Evolutionary conservation across 2,113 vertebrate genomes (phyloP).

Genomic region (Grammomys surdaster): DNA sequence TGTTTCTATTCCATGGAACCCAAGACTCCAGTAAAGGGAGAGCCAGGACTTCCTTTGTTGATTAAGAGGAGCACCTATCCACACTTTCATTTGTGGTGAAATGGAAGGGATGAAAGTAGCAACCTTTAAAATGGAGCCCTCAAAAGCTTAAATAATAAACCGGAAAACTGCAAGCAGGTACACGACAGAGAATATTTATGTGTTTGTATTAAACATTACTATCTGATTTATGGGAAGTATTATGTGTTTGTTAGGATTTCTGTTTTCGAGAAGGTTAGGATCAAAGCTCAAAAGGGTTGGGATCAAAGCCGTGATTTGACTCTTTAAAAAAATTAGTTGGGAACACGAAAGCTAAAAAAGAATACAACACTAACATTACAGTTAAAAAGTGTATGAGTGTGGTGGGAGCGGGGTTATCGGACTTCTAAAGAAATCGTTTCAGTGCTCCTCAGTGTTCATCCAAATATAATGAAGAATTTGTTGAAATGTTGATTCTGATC

Average conservation of each 20-base stretch:
- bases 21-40: not conserved
- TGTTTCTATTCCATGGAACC: not conserved
- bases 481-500: conserved; percentile 9
- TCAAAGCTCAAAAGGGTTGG: too few species aligned
- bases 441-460: not conserved
- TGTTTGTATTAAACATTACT: not conserved
- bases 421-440: not conserved
- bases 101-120: not conserved
- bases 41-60: not conserved
- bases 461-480: not conserved
- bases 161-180: not conserved
- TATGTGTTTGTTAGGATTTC: not conserved
- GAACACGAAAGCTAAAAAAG: not conserved
- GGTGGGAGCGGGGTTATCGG: not conserved
- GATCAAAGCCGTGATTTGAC: not conserved
- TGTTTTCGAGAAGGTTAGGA: not conserved
- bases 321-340: not conserved
- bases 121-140: not conserved
- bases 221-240: not conserved
- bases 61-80: not conserved
- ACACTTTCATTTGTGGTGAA: not conserved
- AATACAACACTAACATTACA: not conserved
- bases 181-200: not conserved
- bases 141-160: not conserved
- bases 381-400: not conserved